phyloP scores from a whole-genome alignment of 2,888 invertebrate species.

The Heliconius ismenius region DNA sequence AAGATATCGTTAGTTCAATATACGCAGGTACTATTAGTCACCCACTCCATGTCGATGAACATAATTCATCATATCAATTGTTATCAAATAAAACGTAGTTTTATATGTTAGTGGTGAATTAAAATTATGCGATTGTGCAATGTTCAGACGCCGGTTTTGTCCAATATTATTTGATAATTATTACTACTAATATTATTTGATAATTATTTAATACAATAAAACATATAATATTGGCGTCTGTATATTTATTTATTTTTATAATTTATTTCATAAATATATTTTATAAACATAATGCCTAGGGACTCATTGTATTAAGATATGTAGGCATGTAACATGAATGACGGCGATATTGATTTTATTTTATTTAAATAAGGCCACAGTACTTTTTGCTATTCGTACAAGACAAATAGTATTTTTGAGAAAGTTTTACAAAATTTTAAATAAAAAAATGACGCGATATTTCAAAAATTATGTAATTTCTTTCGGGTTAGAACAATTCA shows the following conservation, averaged over 20 bases:
- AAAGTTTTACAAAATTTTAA: not conserved
- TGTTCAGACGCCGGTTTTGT: not conserved
- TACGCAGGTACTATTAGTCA: constrained; percentile 30
- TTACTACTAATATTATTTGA: constrained; percentile 2
- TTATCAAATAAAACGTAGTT: constrained; percentile 30
- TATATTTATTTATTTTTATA: not conserved
- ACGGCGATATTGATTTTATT: not conserved
- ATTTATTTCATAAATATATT: not conserved
- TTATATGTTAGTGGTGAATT: not conserved
- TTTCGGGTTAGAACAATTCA: constrained; percentile 55
- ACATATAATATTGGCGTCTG: not conserved
- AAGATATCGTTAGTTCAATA: constrained; percentile 17
- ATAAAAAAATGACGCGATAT: not conserved
- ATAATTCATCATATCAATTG: constrained; percentile 25
- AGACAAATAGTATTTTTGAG: not conserved
- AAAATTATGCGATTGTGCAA: not conserved
- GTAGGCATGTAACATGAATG: no score
- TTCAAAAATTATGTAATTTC: constrained; percentile 42
- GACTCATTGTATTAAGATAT: not conserved
- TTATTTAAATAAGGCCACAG: not conserved
- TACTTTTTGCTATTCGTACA: not conserved
- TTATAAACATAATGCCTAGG: not conserved
- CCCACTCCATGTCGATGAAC: constrained; percentile 30
- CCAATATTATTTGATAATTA: constrained; percentile 11
- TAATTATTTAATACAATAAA: not conserved